phyloP scores from a whole-genome alignment of 2,888 invertebrate species.

The Anaspis maculata region DNA sequence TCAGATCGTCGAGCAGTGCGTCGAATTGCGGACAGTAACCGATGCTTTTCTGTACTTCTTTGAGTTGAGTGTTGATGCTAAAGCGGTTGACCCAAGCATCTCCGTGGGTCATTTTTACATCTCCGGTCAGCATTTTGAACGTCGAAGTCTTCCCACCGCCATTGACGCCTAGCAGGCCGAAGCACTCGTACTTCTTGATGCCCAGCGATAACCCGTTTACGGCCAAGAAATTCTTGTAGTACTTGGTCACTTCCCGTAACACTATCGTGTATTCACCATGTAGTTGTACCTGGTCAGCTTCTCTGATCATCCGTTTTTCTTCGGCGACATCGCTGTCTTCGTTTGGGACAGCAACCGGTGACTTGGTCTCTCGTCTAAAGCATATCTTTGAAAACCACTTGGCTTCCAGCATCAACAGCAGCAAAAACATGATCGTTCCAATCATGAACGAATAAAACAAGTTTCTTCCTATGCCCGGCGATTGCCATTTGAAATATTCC shows the following conservation, averaged over 20 bases:
- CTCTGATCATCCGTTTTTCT: conserved; percentile 46
- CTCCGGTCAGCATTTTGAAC: conserved; percentile 86
- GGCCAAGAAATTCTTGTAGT: conserved; percentile 58
- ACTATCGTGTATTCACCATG: conserved; percentile 47
- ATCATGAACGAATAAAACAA: conserved; percentile 50
- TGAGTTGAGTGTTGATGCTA: conserved; percentile 45
- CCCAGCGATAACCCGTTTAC: conserved; percentile 62
- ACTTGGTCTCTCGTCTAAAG: conserved; percentile 10
- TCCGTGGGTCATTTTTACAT: conserved; percentile 61
- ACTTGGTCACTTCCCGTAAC: conserved; percentile 64
- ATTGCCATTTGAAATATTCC: conserved; percentile 55
- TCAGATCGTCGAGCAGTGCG: conserved; percentile 48
- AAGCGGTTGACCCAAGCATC: conserved; percentile 53
- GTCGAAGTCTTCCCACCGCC: conserved; percentile 85
- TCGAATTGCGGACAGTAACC: conserved; percentile 54
- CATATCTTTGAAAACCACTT: conserved; percentile 46
- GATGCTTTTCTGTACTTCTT: conserved; percentile 49
- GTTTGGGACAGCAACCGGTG: conserved; percentile 18
- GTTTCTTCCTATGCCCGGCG: conserved; percentile 64
- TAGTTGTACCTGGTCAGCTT: conserved; percentile 37
- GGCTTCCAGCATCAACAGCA: conserved; percentile 60
- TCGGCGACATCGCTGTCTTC: conserved; percentile 48
- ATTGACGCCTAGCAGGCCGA: conserved; percentile 75
- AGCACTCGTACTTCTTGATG: conserved; percentile 66
- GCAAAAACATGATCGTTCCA: conserved; percentile 49